phyloP scores from a whole-genome alignment of 2,113 vertebrate genomes.

The Chrysochloris asiatica region DNA sequence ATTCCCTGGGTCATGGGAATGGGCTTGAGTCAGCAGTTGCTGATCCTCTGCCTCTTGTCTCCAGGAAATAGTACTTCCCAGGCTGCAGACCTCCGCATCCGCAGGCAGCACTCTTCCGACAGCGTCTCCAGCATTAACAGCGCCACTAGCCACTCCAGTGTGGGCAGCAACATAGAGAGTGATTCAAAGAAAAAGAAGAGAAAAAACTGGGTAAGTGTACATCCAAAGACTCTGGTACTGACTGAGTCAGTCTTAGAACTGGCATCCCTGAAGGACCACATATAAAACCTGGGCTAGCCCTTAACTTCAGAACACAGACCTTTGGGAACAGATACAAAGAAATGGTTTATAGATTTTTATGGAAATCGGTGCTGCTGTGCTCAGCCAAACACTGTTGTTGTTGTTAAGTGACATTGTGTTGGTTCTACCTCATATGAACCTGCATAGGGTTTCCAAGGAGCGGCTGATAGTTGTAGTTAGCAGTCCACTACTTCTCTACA shows the following conservation, averaged over 20 bases:
- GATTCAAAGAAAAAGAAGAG: conserved; percentile 98
- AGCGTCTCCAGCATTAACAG: conserved; percentile 98
- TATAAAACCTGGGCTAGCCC: not conserved
- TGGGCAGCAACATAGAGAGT: conserved; percentile 95
- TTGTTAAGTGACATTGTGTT: too few relatives aligned
- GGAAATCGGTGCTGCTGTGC: not conserved
- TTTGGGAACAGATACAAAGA: not conserved
- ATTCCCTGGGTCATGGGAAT: too few relatives aligned
- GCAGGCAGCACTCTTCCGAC: conserved; percentile 97
- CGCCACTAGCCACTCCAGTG: conserved; percentile 97
- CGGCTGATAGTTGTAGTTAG: too few relatives aligned
- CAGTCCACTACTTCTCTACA: too few relatives aligned
- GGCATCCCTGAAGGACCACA: not conserved
- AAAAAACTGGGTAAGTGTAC: conserved; percentile 95
- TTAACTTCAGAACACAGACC: not conserved
- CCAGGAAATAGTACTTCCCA: conserved; percentile 84
- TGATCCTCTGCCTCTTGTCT: not conserved
- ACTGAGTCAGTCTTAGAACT: not conserved
- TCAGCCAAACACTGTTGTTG: conserved; percentile 36
- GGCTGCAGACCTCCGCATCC: conserved; percentile 93
- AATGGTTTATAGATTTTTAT: not conserved
- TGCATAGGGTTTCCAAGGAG: too few relatives aligned
- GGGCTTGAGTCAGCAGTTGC: not conserved
- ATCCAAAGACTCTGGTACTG: not conserved
- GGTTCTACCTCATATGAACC: too few relatives aligned